phyloP scores from a whole-genome alignment of 2,113 vertebrate species.

The Psilopsiagon aymara region DNA sequence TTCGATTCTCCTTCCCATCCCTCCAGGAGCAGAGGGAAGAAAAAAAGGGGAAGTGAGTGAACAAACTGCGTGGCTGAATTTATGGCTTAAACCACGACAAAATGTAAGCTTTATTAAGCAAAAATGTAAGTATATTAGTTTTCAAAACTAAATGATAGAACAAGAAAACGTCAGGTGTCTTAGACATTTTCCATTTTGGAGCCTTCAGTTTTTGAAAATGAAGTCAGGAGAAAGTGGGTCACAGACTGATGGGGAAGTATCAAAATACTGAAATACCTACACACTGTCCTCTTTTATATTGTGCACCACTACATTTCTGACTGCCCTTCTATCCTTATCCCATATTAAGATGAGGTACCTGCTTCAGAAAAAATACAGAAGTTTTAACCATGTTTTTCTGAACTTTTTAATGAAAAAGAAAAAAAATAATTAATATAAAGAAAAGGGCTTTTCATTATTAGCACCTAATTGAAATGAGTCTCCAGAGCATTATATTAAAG shows the following conservation, averaged over 20 bases:
- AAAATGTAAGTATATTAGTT: background rate
- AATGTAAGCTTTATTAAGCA: background rate
- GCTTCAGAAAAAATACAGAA: background rate
- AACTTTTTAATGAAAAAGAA: background rate
- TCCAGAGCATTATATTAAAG: background rate
- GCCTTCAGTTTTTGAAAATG: background rate
- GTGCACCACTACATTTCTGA: background rate
- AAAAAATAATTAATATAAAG: background rate
- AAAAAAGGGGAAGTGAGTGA: too few species aligned
- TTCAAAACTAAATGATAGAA: background rate
- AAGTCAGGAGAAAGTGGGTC: background rate
- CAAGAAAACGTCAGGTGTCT: background rate
- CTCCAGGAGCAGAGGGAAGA: too few species aligned
- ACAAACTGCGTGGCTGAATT: too few species aligned
- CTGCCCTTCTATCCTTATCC: background rate
- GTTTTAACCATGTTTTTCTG: background rate
- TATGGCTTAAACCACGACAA: too few species aligned
- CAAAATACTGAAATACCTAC: background rate
- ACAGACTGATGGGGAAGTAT: background rate
- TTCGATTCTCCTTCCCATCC: too few species aligned
- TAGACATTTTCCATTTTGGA: background rate
- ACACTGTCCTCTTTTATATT: background rate
- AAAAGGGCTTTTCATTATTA: background rate
- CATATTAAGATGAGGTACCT: background rate
- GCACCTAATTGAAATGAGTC: slow-evolving; percentile 20